Base-by-base conservation (phyloP, 2,113 vertebrate species). In the Acrocephalus kingi region DNA sequence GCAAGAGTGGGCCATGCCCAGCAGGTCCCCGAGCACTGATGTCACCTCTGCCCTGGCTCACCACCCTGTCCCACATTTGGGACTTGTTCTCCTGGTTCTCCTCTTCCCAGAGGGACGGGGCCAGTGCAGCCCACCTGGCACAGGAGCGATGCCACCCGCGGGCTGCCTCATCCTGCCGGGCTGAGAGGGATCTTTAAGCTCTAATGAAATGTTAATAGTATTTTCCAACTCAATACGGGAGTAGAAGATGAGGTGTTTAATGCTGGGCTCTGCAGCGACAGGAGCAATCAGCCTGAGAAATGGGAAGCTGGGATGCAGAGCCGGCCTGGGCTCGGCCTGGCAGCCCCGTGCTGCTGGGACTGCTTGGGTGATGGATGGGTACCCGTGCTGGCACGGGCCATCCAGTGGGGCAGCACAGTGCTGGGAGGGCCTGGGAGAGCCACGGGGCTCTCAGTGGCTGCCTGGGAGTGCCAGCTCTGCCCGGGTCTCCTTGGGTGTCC, bases 201-300 rank as follows among this genome's bases (percentile, higher is more conserved):
- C 15, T 96, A 94, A 96, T 97, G 93, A 97, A 97, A 96, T 96
- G 96, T 97, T 97, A 97, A 97, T 97, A 95, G 79, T 97, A 95
- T 97, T 97, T 96, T 96, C 75, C 83, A 93, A 88, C 93, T 80
- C 90, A 43, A 73, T 76, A 74, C 7, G 1, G 72, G 85, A 95
- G 94, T 49, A 80, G 90, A 94, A 94, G 85, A 93, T 93, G 93
- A 97, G 93, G 95, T 90, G 90, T 94, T 96, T 94, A 96, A 97
- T 43, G 1, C 90, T 4, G 76, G 85, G 84, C 87, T 96, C 90
- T 6, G 43, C 93, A 90, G 72, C 75, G 93, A 97, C 96, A 96
- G 94, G 79, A 92, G 82, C 96, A 96, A 97, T 97, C 95, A 96
- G 96, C 72, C 93, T 96, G 96, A 97, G 95, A 67, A 96, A 97